Conservation (phyloP, 2,113 vertebrate genomes). For the Carassius auratus region DNA sequence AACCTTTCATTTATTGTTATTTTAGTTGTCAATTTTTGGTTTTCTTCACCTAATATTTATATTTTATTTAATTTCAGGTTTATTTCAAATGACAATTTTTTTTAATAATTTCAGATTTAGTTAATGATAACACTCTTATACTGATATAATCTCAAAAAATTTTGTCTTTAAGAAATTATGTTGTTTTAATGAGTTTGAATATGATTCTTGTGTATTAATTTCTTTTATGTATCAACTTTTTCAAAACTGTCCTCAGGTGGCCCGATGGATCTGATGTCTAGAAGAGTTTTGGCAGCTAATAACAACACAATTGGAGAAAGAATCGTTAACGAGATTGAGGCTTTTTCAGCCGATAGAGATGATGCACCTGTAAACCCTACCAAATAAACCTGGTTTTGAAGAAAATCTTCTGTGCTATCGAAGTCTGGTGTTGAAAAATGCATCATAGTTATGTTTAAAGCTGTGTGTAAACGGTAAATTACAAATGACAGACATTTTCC, state of each 20-base stretch:
- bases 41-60: too few relatives aligned
- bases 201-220: background rate
- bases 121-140: background rate
- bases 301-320: conserved; percentile 79
- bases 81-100: background rate
- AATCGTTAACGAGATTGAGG: conserved; percentile 81
- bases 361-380: conserved; percentile 67
- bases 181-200: background rate
- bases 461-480: background rate
- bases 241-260: conserved; percentile 72
- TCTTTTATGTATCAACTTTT: background rate
- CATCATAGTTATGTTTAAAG: background rate
- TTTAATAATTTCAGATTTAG: background rate
- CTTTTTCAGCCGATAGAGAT: conserved; percentile 80
- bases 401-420: background rate
- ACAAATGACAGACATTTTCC: background rate
- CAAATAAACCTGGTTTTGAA: conserved; percentile 8
- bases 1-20: background rate
- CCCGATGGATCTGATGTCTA: conserved; percentile 90
- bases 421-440: background rate
- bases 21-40: background rate
- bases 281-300: conserved; percentile 88
- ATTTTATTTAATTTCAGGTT: background rate
- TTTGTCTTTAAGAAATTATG: background rate
- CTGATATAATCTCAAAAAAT: background rate